Evolutionary conservation across 2,888 invertebrate species (phyloP), one percentile per base, ranked within the genome.

Genomic region (Coleophora flavipennella): DNA sequence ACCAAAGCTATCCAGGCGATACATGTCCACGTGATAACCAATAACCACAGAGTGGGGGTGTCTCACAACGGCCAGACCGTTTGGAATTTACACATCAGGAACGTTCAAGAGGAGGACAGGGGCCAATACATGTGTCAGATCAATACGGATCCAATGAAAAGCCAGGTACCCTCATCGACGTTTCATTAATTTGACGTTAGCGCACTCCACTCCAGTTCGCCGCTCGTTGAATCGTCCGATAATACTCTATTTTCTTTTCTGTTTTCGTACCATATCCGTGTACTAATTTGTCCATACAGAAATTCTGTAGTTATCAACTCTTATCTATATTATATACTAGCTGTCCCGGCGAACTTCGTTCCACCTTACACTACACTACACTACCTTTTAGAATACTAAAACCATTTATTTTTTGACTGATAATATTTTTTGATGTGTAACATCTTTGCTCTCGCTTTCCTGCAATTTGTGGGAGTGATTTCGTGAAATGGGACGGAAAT

Each of bases 81-180:
- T 59, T 96, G 96, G 96, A 94, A 94, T 79, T 87, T 97, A 46
- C 94, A 94, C 74, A 94, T 97, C 65, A 92, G 90, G 61, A 91
- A 91, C 55, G 92, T 93, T 2, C 92, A 93, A 59, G 93, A 93
- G 65, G 94, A 95, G 63, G 96, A 97, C 74, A 88, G 91, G 36
- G 96, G 96, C 26, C 89, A 91, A 55, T 96, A 96, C 80, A 95
- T 95, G 95, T 96, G 96, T 76, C 96, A 96, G 83, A 91, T 96
- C 62, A 96, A 96, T 84, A 96, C 96, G 13, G 94, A 95, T 77
- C 96, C 96, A 0, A 96, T 96, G 96, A 93, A 93, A 77, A 94
- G 93, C 73, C 96, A 95, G 90, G 93, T 96, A 29, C 20, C 6
- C 20, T 20, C 20, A 6, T 6, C 20, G 20, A 20, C 20, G 20